phyloP scores from a whole-genome alignment of 1,140 invertebrate species.

The Diachasmimorpha longicaudata region DNA sequence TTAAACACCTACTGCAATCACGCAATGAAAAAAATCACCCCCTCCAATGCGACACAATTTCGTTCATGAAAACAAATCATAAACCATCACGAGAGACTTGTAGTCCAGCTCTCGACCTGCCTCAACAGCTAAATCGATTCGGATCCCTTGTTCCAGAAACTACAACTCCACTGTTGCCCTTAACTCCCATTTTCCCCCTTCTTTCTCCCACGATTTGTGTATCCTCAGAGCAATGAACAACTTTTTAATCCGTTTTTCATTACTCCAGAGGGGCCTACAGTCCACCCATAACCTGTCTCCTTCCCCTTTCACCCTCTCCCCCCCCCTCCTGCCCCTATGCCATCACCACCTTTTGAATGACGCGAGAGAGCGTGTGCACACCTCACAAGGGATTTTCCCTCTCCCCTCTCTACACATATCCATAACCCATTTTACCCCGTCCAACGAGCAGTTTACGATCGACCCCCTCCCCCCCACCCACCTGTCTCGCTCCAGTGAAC shows the following conservation, averaged over 20 bases:
- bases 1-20: too few species aligned
- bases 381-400: constrained; percentile 27
- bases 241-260: not conserved
- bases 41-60: not conserved
- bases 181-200: not conserved
- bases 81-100: not conserved
- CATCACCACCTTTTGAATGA: not conserved
- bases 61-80: not conserved
- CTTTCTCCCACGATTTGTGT: not conserved
- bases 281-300: not conserved
- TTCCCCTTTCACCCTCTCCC: too few species aligned
- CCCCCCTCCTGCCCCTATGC: constrained; percentile 7
- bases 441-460: constrained; percentile 48
- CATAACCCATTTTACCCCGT: constrained; percentile 26
- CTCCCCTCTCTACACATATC: not conserved
- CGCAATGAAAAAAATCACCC: too few species aligned
- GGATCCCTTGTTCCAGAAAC: too few species aligned
- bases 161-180: too few species aligned
- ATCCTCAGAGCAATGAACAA: not conserved
- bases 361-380: not conserved
- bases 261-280: not conserved
- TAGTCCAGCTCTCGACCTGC: not conserved
- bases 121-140: not conserved
- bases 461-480: constrained; percentile 24
- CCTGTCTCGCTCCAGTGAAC: constrained; percentile 9